Conservation (phyloP, 2,113 vertebrate genomes). For the Aramus guarauna region DNA sequence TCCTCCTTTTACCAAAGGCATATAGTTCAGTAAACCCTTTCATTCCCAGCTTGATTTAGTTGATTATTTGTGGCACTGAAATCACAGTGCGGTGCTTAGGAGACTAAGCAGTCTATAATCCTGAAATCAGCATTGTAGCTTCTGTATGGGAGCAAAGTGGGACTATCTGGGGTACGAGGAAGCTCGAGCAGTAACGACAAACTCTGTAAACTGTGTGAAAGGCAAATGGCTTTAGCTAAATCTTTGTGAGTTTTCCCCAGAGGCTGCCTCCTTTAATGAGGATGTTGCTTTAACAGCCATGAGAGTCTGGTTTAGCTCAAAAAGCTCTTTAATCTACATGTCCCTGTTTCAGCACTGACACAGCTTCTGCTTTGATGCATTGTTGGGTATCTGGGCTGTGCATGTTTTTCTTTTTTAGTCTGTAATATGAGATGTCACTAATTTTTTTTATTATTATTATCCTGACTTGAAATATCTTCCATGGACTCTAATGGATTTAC, state of each 20-base stretch:
- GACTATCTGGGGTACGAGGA: neutral
- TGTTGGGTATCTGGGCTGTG: neutral
- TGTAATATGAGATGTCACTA: neutral
- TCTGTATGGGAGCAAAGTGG: neutral
- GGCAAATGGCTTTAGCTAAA: neutral
- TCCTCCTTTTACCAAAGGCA: neutral
- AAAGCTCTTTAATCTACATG: conserved; percentile 11
- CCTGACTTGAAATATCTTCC: neutral
- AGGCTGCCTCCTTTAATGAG: neutral
- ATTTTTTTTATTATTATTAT: neutral
- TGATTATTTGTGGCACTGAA: neutral
- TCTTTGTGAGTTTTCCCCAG: neutral
- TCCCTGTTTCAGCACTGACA: neutral
- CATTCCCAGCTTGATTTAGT: neutral
- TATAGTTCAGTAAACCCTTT: neutral
- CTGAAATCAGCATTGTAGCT: neutral
- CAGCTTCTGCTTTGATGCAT: conserved; percentile 8
- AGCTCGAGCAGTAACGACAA: neutral
- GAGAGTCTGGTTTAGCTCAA: conserved; percentile 14
- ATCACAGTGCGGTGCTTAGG: neutral
- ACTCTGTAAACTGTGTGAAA: neutral
- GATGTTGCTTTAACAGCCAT: neutral
- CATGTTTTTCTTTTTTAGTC: neutral
- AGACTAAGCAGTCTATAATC: neutral
- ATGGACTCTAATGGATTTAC: neutral